Evolutionary conservation across 2,113 vertebrate genomes (phyloP).

Genomic region (Pagrus major): DNA sequence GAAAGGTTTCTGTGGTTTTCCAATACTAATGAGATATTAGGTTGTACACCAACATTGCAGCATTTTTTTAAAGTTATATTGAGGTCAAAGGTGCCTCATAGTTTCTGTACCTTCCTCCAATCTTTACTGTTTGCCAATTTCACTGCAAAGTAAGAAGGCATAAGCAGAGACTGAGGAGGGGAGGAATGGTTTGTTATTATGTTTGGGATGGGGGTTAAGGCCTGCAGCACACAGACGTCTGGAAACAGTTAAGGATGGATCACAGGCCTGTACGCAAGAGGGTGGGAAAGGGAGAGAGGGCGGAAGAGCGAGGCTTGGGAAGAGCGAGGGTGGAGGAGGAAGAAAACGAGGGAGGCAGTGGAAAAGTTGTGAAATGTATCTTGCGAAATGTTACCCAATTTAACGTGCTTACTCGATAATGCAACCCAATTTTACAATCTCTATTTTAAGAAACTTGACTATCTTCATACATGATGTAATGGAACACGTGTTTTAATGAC

Average conservation of each 20-base stretch:
- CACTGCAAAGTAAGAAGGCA: constrained; percentile 30
- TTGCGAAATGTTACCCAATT: constrained; percentile 45
- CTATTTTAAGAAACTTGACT: constrained; percentile 63
- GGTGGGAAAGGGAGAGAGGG: constrained; percentile 84
- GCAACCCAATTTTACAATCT: constrained; percentile 32
- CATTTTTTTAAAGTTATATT: constrained; percentile 8
- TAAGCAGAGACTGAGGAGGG: constrained; percentile 26
- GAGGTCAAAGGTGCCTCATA: constrained; percentile 51
- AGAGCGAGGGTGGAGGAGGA: constrained; percentile 77
- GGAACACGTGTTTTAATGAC: background rate
- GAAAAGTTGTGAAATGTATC: constrained; percentile 74
- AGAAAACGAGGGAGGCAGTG: constrained; percentile 65
- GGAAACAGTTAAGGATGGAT: constrained; percentile 86
- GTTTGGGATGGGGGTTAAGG: constrained; percentile 71
- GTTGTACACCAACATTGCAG: constrained; percentile 19
- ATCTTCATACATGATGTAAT: constrained; percentile 21
- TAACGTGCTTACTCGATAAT: constrained; percentile 17
- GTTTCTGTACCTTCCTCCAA: background rate
- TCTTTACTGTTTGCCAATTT: constrained; percentile 27
- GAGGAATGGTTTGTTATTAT: constrained; percentile 69
- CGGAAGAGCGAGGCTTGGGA: constrained; percentile 76
- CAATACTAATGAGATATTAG: constrained; percentile 22
- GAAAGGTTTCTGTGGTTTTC: constrained; percentile 43
- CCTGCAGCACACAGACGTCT: constrained; percentile 76
- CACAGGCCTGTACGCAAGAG: constrained; percentile 74